Base-by-base conservation (phyloP, 1,140 invertebrate species). In the Nasonia vitripennis region DNA sequence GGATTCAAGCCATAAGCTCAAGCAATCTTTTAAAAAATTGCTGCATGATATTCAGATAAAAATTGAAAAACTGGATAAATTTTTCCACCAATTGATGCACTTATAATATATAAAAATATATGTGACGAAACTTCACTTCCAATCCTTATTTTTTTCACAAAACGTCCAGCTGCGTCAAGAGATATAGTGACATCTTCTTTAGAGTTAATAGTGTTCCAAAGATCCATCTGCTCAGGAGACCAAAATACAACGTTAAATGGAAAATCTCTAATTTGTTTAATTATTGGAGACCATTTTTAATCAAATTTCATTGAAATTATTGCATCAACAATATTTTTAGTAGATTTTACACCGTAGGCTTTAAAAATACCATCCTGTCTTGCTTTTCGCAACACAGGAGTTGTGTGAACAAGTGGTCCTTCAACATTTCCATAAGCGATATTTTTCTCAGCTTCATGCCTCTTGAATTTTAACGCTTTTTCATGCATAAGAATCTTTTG, bases 101-200 rank as follows among this genome's bases (percentile, higher is more conserved):
- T 80, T 67, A 80, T 68, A 6, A 80, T 23, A 68, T 80, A 80
- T 70, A 80, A 41, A 68, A 80, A 80, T 11, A 80, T 68, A 70
- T 80, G 78, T 11, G 78, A 68, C 0, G 78, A 37, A n/a, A n/a
- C 34, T 6, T 70, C 34, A 37, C 55, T 17, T 41, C 10, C 12
- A 17, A 45, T 37, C 12, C 12, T 20, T 20, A 80, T 70, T 80
- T 45, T 80, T 23, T 80, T 80, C 2, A 80, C 78, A 70, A 80
- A 80, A 41, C 78, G 55, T 41, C 78, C 78, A 68, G 78, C 78
- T 17, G 62, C 78, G 70, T 80, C 78, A 34, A 80, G 9, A 23
- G 78, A 70, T 1, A 67, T 31, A 34, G 78, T 34, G 31, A 79
- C 23, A 7, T 68, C 34, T 7, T 67, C 20, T 20, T 2, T 7